These are phyloP conservation scores for Crocuta crocuta DNA, from an alignment of 2,113 vertebrate species.

Conservation along the genomic window DNA sequence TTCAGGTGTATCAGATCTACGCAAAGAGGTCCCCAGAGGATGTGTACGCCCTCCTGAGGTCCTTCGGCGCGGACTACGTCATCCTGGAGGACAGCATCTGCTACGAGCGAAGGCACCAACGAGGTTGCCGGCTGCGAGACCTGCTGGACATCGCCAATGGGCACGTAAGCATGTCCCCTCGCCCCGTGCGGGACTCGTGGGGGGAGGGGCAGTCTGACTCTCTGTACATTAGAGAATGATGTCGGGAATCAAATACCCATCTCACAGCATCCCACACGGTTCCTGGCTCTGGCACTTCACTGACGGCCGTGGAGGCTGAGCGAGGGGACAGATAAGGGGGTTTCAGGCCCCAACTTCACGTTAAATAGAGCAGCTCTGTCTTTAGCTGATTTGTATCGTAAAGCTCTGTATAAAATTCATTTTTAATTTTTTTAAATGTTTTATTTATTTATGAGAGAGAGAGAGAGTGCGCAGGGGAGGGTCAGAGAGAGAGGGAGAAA, in stretches of 20 bases:
- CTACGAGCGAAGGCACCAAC: slow-evolving; percentile 92
- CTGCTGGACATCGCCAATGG: slow-evolving; percentile 95
- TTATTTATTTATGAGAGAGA: no score
- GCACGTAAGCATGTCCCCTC: slow-evolving; percentile 88
- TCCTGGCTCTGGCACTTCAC: background rate
- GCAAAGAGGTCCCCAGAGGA: slow-evolving; percentile 92
- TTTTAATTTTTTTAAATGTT: background rate
- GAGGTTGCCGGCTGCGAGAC: slow-evolving; percentile 96
- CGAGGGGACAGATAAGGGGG: rapidly evolving
- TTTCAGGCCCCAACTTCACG: background rate
- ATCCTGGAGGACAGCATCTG: slow-evolving; percentile 98
- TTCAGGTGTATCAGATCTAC: slow-evolving; percentile 97
- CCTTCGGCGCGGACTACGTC: slow-evolving; percentile 93
- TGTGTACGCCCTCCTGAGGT: slow-evolving; percentile 89
- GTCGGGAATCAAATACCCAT: rapidly evolving
- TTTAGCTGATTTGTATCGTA: background rate
- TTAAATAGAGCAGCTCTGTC: background rate
- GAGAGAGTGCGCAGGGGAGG: no score
- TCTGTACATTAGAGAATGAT: no score
- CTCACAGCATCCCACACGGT: background rate
- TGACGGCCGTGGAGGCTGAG: background rate
- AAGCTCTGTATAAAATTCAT: no score
- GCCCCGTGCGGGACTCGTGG: rapidly evolving
- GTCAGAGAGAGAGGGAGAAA: no score
- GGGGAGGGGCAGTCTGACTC: background rate